These are phyloP conservation scores for Seira sanloemensis DNA, from an alignment of 2,888 invertebrate species.

Conservation along the genomic window DNA sequence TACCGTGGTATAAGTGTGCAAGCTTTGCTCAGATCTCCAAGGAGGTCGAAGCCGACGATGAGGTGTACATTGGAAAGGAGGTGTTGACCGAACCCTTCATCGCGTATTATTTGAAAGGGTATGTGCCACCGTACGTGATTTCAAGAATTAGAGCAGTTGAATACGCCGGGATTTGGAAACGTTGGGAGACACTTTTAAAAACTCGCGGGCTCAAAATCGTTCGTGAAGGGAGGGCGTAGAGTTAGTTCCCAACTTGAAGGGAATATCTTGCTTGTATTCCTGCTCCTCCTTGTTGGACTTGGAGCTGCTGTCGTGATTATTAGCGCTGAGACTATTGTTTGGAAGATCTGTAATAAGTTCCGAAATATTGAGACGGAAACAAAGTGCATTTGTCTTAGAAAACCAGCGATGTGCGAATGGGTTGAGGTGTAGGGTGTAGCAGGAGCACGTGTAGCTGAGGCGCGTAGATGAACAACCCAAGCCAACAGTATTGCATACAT, in stretches of 20 bases:
- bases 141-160: background rate
- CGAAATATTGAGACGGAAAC: too few relatives aligned
- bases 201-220: background rate
- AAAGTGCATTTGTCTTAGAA: too few relatives aligned
- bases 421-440: too few relatives aligned
- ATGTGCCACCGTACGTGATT: background rate
- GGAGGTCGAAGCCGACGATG: background rate
- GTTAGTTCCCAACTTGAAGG: background rate
- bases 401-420: too few relatives aligned
- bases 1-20: background rate
- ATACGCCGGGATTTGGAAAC: background rate
- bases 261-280: background rate
- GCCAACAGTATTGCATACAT: too few relatives aligned
- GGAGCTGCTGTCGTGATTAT: too few relatives aligned
- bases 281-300: background rate
- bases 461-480: too few relatives aligned
- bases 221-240: background rate
- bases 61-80: conserved; percentile 6
- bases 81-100: background rate
- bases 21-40: background rate
- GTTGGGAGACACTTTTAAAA: background rate
- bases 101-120: background rate
- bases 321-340: too few relatives aligned
- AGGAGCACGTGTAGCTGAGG: too few relatives aligned
- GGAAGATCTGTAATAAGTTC: too few relatives aligned